Percentiles rank a stretch among this genome's conserved stretches.
Evolutionary conservation across 2,888 invertebrate genomes (phyloP).

Genomic region (Caenorhabditis virilis): DNA sequence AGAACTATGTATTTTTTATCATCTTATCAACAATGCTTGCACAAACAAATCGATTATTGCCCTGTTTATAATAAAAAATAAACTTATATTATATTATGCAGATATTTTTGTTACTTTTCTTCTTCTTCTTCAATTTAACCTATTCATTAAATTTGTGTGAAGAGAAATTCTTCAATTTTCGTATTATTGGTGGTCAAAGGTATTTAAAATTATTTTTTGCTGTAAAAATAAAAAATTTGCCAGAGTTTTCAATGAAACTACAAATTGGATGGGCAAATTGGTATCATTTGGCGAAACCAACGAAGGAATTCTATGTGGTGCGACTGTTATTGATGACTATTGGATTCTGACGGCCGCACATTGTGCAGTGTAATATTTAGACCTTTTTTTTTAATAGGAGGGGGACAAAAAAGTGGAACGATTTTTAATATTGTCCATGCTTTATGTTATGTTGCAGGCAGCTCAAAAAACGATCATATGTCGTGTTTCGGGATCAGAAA

Average conservation of each 20-base stretch:
- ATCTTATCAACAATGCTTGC: too few relatives aligned
- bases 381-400: background rate
- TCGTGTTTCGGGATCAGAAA: slow-evolving; percentile 1
- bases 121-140: background rate
- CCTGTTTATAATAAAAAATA: background rate
- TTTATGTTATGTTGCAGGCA: slow-evolving; percentile 13
- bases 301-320: slow-evolving; percentile 45
- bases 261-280: slow-evolving; percentile 33
- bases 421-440: background rate
- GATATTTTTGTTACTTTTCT: background rate
- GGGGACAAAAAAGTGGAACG: background rate
- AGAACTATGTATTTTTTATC: too few relatives aligned
- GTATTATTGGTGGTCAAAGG: slow-evolving; percentile 27
- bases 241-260: background rate
- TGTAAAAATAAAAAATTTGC: background rate
- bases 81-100: background rate
- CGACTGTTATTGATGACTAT: slow-evolving; percentile 39
- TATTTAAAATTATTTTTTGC: too few relatives aligned
- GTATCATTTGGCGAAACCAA: slow-evolving; percentile 12
- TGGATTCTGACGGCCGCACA: slow-evolving; percentile 50
- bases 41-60: too few relatives aligned
- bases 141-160: slow-evolving; percentile 26
- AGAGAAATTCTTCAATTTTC: slow-evolving; percentile 11
- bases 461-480: slow-evolving; percentile 13
- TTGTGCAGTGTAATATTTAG: slow-evolving; percentile 29